These are phyloP conservation scores for Chrysina gloriosa DNA, from an alignment of 2,888 invertebrate species.

Conservation along the genomic window DNA sequence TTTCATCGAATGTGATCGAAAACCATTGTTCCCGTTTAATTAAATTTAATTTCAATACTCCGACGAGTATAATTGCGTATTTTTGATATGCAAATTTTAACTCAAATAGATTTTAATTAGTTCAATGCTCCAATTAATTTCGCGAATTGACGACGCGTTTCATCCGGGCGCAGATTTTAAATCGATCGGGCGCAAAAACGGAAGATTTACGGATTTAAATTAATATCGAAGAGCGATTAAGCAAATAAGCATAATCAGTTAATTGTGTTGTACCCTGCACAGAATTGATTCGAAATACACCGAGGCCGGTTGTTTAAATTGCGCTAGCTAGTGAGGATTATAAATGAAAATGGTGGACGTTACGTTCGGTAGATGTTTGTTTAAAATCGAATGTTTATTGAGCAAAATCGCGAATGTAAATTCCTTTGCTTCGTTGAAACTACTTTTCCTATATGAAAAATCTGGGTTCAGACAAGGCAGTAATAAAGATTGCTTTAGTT, in stretches of 20 bases:
- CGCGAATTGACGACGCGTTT: constrained; percentile 11
- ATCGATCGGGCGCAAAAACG: constrained; percentile 9
- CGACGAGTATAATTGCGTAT: constrained; percentile 21
- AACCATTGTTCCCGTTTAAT: constrained; percentile 22
- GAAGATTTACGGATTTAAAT: constrained; percentile 20
- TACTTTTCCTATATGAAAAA: too few species aligned
- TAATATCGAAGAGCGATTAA: constrained; percentile 14
- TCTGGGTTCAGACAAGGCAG: too few species aligned
- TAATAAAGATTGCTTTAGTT: too few species aligned
- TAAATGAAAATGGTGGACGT: too few species aligned
- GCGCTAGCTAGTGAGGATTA: too few species aligned
- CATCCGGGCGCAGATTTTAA: background rate
- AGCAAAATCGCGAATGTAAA: too few species aligned
- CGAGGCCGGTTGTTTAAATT: background rate
- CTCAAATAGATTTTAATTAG: constrained; percentile 30
- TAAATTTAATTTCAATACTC: constrained; percentile 29
- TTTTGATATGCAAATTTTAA: constrained; percentile 26
- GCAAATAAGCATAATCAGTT: background rate
- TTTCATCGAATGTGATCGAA: background rate
- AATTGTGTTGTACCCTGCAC: background rate
- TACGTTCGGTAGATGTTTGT: too few species aligned
- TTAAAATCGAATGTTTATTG: too few species aligned
- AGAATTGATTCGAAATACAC: background rate
- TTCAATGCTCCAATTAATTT: constrained; percentile 33
- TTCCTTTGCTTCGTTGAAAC: too few species aligned